phyloP scores from a whole-genome alignment of 2,113 vertebrate genomes.

The Piprites chloris region DNA sequence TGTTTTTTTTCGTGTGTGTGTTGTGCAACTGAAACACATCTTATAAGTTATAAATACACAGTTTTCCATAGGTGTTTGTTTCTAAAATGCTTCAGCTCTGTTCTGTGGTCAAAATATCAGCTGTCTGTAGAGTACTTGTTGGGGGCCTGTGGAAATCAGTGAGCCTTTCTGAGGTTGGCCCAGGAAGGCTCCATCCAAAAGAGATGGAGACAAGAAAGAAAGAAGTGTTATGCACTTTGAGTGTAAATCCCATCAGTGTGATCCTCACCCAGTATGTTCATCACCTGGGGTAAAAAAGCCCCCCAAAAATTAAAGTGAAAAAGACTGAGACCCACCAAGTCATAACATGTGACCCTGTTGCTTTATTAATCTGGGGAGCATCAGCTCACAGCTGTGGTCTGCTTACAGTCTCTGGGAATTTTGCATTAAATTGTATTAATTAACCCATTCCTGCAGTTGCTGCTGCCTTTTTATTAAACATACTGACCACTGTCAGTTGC shows the following conservation, averaged over 20 bases:
- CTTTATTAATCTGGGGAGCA: background rate
- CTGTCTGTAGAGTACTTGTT: background rate
- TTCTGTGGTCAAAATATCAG: background rate
- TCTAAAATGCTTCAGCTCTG: background rate
- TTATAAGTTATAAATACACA: background rate
- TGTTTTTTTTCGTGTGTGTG: background rate
- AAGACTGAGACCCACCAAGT: background rate
- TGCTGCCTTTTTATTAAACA: background rate
- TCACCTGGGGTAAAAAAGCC: background rate
- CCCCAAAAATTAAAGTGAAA: background rate
- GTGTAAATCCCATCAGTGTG: background rate
- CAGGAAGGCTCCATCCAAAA: background rate
- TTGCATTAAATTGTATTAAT: background rate
- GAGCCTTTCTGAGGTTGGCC: background rate
- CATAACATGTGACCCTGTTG: background rate
- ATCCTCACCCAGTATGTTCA: background rate
- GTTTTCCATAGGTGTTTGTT: background rate
- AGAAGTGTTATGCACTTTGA: background rate
- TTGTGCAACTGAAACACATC: background rate
- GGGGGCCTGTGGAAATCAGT: background rate
- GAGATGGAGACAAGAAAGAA: background rate
- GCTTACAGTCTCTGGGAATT: background rate
- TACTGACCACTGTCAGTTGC: background rate
- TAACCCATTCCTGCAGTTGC: background rate
- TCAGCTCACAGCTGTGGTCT: background rate